Evolutionary conservation across 1,140 invertebrate genomes (phyloP), one percentile per base, ranked within the genome.

Genomic region (Camponotus vicinus): DNA sequence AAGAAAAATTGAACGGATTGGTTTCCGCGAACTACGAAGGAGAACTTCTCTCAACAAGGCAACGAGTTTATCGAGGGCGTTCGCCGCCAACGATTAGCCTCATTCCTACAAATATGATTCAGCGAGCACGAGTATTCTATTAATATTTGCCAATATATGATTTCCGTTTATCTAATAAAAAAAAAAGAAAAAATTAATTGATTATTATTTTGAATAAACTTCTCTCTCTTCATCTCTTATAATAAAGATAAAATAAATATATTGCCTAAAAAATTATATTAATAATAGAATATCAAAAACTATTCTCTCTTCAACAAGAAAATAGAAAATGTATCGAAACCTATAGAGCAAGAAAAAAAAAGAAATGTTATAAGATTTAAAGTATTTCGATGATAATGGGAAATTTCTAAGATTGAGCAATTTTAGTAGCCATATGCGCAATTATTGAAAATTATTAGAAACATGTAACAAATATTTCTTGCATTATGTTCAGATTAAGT

Each of bases 61-160:
- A 86, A 87, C 79, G 80, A 87, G 63, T 90, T 90, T 73, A 87
- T 87, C 89, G 61, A 83, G 69, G 55, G 18, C 79, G 55, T 82
- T 82, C 18, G 52, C 32, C 49, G 34, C 61, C 34, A 64, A 52
- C 21, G 61, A 77, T 85, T 66, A 67, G n/a, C n/a, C 45, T 64
- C 11, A 73, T 34, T 67, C 61, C 45, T 37, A 32, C 15, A 66
- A 15, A 83, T n/a, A 18, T 75, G 79, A 73, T 45, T 83, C 67
- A 75, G 49, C 42, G 2, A 45, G 0, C 21, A 7, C 9, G 37
- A 9, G 15, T 52, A 52, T 52, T 18, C 49, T 45, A 15, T 42
- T 40, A 42, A 32, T 8, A 73, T 3, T 9, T 1, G 3, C 8
- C 18, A 18, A 13, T 21, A 13, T 21, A 13, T 9, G 2, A 9